Percentiles rank a stretch among this genome's conserved stretches.
These are phyloP conservation scores for Cecropterus lyciades DNA, from an alignment of 1,140 invertebrate species.

Conservation along the genomic window DNA sequence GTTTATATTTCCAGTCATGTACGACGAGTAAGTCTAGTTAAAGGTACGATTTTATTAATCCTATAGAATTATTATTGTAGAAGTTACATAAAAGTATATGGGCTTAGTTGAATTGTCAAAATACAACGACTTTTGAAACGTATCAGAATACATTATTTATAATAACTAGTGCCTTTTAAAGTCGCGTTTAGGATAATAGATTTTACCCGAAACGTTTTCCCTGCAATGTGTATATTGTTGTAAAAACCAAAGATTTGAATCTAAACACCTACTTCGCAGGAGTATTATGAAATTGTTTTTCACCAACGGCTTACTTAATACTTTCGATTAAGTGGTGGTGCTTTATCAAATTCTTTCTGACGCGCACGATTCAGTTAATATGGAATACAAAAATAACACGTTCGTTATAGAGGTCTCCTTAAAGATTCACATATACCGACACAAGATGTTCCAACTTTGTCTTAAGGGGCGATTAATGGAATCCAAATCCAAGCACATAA, in stretches of 20 bases:
- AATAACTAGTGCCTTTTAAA: constrained; percentile 78
- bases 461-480: too few species aligned
- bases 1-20: neutral
- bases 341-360: too few species aligned
- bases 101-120: constrained; percentile 35
- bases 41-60: constrained; percentile 9
- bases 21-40: neutral
- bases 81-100: neutral
- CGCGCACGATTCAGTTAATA: too few species aligned
- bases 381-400: too few species aligned
- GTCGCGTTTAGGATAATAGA: constrained; percentile 62
- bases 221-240: constrained; percentile 14
- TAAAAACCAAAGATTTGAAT: neutral
- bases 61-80: constrained; percentile 20
- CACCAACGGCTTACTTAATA: too few species aligned
- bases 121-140: constrained; percentile 67
- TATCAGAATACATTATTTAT: constrained; percentile 66
- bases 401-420: too few species aligned
- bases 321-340: too few species aligned
- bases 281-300: too few species aligned
- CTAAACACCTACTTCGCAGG: neutral
- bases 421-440: too few species aligned
- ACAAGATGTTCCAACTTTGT: too few species aligned
- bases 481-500: too few species aligned
- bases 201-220: constrained; percentile 32